Percentiles rank a stretch among this genome's conserved stretches.
Evolutionary conservation across 2,888 invertebrate species (phyloP).

Genomic region (Troides aeacus): DNA sequence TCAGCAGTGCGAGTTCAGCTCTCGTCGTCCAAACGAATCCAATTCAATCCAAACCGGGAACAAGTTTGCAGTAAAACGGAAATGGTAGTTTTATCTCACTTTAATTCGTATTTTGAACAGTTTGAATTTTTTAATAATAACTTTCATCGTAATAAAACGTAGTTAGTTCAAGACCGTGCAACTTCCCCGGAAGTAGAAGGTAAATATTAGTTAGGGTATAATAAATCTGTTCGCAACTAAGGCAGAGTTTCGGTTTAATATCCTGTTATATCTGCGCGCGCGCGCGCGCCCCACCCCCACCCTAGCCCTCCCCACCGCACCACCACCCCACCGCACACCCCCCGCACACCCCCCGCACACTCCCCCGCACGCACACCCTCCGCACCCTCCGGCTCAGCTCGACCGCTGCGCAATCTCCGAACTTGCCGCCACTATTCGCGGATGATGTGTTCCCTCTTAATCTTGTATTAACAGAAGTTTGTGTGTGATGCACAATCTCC

Average conservation of each 20-base stretch:
- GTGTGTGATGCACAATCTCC: neutral
- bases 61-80: too few relatives aligned
- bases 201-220: conserved; percentile 27
- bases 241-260: conserved; percentile 26
- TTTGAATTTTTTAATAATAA: neutral
- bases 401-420: conserved; percentile 8
- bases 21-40: too few relatives aligned
- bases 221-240: conserved; percentile 25
- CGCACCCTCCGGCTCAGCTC: neutral
- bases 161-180: neutral
- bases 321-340: too few relatives aligned
- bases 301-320: too few relatives aligned
- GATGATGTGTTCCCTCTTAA: conserved; percentile 1
- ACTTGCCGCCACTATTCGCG: neutral
- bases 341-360: neutral
- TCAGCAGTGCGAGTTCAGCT: too few relatives aligned
- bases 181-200: conserved; percentile 22
- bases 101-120: neutral
- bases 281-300: too few relatives aligned
- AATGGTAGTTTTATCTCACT: too few relatives aligned
- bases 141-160: neutral
- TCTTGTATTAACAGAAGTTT: conserved; percentile 14
- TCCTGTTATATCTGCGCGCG: conserved; percentile 22
- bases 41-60: too few relatives aligned
- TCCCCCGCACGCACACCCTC: neutral